Percentiles rank a stretch among this genome's conserved stretches.
Conservation (phyloP, 2,113 vertebrate genomes). For the Salvelinus sp. region DNA sequence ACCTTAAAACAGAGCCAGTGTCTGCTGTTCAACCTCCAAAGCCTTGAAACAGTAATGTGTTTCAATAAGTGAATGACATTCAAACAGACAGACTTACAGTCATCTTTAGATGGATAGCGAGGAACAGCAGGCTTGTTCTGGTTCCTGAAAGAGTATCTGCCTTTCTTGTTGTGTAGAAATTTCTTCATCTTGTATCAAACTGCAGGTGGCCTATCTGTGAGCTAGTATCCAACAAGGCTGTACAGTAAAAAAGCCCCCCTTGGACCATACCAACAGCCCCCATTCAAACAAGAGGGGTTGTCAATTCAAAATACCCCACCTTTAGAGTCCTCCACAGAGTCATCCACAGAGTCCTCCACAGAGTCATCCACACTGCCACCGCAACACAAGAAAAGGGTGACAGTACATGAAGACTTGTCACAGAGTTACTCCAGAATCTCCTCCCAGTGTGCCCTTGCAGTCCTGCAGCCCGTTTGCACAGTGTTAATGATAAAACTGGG, state of each 20-base stretch:
- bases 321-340: not conserved
- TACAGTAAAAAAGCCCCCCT: not conserved
- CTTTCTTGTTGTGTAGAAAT: slow-evolving; percentile 63
- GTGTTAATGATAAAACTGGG: slow-evolving; percentile 80
- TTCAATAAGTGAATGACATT: not conserved
- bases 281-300: slow-evolving; percentile 1
- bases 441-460: slow-evolving; percentile 61
- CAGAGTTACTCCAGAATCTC: slow-evolving; percentile 66
- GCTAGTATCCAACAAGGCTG: slow-evolving; percentile 40
- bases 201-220: slow-evolving; percentile 43
- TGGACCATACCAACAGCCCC: not conserved
- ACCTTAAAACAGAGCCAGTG: slow-evolving; percentile 14
- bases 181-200: slow-evolving; percentile 62
- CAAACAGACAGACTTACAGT: slow-evolving; percentile 77
- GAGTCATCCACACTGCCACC: slow-evolving; percentile 9
- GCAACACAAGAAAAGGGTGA: slow-evolving; percentile 36
- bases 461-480: slow-evolving; percentile 64
- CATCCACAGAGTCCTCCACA: too few relatives aligned
- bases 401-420: slow-evolving; percentile 56
- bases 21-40: not conserved
- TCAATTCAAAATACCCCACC: slow-evolving; percentile 9
- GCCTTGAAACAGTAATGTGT: not conserved
- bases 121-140: slow-evolving; percentile 62
- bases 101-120: slow-evolving; percentile 70
- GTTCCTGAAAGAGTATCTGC: slow-evolving; percentile 62